These are phyloP conservation scores for Leptopilina myrica DNA, from an alignment of 2,888 invertebrate species.

Conservation along the genomic window DNA sequence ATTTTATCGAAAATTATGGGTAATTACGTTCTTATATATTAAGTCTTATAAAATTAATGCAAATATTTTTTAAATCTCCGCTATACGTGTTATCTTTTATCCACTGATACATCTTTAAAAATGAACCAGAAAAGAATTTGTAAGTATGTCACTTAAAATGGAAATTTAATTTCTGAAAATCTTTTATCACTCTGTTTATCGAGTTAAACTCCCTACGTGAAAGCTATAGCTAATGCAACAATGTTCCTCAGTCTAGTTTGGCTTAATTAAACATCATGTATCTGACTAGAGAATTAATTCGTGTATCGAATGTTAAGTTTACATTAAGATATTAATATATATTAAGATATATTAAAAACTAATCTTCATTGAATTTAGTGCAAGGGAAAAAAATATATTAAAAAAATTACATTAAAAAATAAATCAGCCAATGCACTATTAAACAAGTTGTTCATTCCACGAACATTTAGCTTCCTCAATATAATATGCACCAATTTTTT, in stretches of 20 bases:
- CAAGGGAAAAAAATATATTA: too few species aligned
- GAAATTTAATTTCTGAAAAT: too few species aligned
- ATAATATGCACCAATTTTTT: too few species aligned
- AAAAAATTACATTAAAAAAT: too few species aligned
- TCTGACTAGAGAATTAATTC: background rate
- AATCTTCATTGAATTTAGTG: background rate
- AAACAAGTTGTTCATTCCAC: too few species aligned
- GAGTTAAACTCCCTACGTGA: conserved; percentile 19
- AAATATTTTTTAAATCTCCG: background rate
- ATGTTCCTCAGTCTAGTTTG: background rate
- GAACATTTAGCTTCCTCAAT: too few species aligned
- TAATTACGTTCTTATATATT: conserved; percentile 2
- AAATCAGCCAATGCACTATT: too few species aligned
- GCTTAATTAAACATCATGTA: conserved; percentile 1
- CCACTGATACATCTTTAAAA: background rate
- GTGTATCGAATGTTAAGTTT: background rate
- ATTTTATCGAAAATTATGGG: conserved; percentile 18
- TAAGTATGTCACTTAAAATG: too few species aligned
- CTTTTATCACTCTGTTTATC: background rate
- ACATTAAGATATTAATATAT: background rate
- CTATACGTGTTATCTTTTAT: background rate
- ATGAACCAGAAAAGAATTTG: too few species aligned
- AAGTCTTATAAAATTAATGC: background rate
- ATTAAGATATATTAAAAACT: background rate
- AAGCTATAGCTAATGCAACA: conserved; percentile 17